Evolutionary conservation across 35 echinoderm and acorn worm species (phyloP).

Genomic region (Amphiura filiformis): DNA sequence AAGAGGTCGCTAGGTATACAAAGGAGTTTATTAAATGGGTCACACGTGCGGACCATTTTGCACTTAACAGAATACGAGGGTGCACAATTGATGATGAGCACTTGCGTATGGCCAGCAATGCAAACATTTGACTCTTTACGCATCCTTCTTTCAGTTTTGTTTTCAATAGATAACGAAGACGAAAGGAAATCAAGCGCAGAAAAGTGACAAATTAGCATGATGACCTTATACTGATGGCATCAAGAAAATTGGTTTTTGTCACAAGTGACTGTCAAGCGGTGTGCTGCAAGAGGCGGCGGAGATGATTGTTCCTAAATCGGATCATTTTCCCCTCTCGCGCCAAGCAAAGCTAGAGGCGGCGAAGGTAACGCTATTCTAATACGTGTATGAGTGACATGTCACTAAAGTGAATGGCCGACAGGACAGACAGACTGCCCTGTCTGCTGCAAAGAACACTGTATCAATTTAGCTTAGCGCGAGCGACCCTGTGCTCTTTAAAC

Average conservation of each 20-base stretch:
- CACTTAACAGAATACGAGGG: background rate
- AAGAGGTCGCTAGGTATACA: background rate
- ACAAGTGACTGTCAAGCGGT: slow-evolving; percentile 8
- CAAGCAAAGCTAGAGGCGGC: slow-evolving; percentile 16
- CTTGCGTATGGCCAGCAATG: background rate
- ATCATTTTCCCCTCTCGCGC: slow-evolving; percentile 31
- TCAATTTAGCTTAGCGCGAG: too few species aligned
- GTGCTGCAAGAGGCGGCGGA: slow-evolving; percentile 2
- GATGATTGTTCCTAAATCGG: slow-evolving; percentile 43
- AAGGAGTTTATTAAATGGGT: background rate
- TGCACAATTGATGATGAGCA: background rate
- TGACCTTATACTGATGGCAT: slow-evolving; percentile 21
- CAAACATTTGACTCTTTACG: background rate
- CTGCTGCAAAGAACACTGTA: too few species aligned
- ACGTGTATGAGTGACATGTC: background rate
- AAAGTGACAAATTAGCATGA: slow-evolving; percentile 42
- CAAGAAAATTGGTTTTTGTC: slow-evolving; percentile 44
- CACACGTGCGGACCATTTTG: background rate
- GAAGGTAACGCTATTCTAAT: slow-evolving; percentile 25
- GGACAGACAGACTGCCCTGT: background rate
- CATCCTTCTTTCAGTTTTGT: background rate
- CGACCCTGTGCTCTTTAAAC: too few species aligned
- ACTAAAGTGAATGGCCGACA: slow-evolving; percentile 38
- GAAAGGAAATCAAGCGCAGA: slow-evolving; percentile 18
- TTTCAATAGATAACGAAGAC: background rate